phyloP scores from a whole-genome alignment of 2,797 vertebrate species.

The Trematomus bernacchii region DNA sequence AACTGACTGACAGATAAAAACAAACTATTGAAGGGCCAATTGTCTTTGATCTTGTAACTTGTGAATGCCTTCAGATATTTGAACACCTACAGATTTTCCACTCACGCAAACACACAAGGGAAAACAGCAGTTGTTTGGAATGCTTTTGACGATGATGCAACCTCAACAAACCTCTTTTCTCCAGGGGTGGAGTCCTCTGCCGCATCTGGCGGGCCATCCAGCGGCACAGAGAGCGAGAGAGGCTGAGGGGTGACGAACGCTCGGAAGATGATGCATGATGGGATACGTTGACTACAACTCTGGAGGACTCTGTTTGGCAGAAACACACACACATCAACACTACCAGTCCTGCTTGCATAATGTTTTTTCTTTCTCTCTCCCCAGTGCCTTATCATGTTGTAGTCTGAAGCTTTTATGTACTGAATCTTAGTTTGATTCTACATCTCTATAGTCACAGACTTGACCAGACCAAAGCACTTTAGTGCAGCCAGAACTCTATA shows the following conservation, averaged over 20 bases:
- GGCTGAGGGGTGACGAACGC: constrained; percentile 55
- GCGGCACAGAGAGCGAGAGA: constrained; percentile 84
- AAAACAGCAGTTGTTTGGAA: too few species aligned
- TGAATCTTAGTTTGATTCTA: constrained; percentile 4
- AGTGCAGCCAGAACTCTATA: constrained; percentile 55
- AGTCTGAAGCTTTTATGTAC: background rate
- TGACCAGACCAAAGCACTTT: constrained; percentile 67
- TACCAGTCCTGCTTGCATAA: constrained; percentile 23
- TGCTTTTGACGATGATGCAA: background rate
- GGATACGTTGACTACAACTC: background rate
- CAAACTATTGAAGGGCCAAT: too few species aligned
- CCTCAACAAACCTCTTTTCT: background rate
- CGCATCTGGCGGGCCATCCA: constrained; percentile 93
- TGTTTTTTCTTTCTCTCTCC: constrained; percentile 6
- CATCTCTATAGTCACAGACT: constrained; percentile 23
- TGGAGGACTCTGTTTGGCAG: constrained; percentile 16
- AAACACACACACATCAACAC: constrained; percentile 51
- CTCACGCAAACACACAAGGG: too few species aligned
- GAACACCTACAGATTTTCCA: too few species aligned
- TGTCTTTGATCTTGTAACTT: too few species aligned
- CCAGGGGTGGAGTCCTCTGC: constrained; percentile 91
- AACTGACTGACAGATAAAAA: too few species aligned
- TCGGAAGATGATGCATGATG: constrained; percentile 68
- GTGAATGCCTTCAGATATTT: too few species aligned
- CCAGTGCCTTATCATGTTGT: constrained; percentile 38